phyloP scores from a whole-genome alignment of 2,113 vertebrate species.

The Amphilophus citrinellus region DNA sequence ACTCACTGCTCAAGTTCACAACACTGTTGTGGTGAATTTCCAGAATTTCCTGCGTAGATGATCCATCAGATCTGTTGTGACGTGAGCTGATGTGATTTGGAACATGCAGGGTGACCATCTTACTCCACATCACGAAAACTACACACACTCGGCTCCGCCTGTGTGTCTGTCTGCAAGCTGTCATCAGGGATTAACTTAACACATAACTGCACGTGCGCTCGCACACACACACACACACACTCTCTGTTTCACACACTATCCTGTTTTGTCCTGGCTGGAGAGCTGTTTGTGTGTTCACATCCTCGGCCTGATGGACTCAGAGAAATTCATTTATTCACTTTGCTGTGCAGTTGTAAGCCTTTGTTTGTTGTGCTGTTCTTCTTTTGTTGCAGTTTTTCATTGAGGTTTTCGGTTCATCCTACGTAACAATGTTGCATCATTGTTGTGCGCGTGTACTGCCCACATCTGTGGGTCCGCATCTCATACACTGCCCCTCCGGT shows the following conservation, averaged over 20 bases:
- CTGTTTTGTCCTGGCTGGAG: slow-evolving; percentile 50
- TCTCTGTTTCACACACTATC: slow-evolving; percentile 1
- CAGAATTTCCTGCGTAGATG: background rate
- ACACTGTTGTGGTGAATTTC: background rate
- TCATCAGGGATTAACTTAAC: slow-evolving; percentile 48
- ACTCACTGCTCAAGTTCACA: background rate
- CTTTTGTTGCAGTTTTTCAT: slow-evolving; percentile 9
- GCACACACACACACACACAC: background rate
- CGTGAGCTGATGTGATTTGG: slow-evolving; percentile 18
- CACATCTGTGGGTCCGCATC: too few species aligned
- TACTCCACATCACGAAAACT: slow-evolving; percentile 6
- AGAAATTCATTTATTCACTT: slow-evolving; percentile 50
- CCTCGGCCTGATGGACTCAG: slow-evolving; percentile 34
- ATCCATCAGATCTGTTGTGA: background rate
- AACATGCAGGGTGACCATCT: slow-evolving; percentile 1
- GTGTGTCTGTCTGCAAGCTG: slow-evolving; percentile 27
- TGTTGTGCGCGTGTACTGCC: background rate
- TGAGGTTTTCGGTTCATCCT: slow-evolving; percentile 1
- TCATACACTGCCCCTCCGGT: background rate
- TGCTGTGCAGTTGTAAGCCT: slow-evolving; percentile 15
- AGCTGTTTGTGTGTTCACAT: slow-evolving; percentile 54
- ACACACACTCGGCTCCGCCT: slow-evolving; percentile 25
- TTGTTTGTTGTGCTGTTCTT: slow-evolving; percentile 17
- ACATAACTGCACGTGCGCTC: slow-evolving; percentile 33
- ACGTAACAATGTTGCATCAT: background rate